Evolutionary conservation across 2,888 invertebrate species (phyloP).

Genomic region (Drosophila robusta): DNA sequence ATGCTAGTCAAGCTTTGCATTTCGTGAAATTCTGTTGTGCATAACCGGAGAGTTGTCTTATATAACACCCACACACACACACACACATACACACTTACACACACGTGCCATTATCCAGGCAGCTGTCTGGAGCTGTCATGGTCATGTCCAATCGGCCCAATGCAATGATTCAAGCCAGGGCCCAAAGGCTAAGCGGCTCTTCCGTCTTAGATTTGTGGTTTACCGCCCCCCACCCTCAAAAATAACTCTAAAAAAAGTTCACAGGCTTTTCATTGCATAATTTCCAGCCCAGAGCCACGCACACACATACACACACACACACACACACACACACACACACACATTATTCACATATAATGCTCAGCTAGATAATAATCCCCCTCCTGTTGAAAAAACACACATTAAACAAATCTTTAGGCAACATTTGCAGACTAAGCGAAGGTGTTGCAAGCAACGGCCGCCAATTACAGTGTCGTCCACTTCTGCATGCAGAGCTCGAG

Average conservation of each 20-base stretch:
- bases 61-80: conserved; percentile 12
- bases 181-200: conserved; percentile 59
- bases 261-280: conserved; percentile 50
- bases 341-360: conserved; percentile 44
- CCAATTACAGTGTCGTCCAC: conserved; percentile 59
- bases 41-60: conserved; percentile 11
- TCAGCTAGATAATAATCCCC: conserved; percentile 70
- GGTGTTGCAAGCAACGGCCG: conserved; percentile 52
- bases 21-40: conserved; percentile 11
- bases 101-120: conserved; percentile 24
- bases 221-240: background rate
- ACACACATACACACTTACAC: conserved; percentile 1
- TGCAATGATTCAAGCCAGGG: conserved; percentile 27
- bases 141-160: conserved; percentile 60
- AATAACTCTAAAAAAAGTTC: conserved; percentile 16
- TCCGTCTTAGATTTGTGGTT: conserved; percentile 63
- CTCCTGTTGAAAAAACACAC: conserved; percentile 24
- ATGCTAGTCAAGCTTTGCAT: background rate
- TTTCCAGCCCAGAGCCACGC: conserved; percentile 48
- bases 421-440: conserved; percentile 33
- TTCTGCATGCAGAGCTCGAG: conserved; percentile 23
- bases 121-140: conserved; percentile 62
- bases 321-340: background rate
- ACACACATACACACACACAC: too few relatives aligned
- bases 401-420: conserved; percentile 47